Percentiles rank a stretch among this genome's conserved stretches.
phyloP scores from a whole-genome alignment of 2,113 vertebrate species.

The Chlamydotis undulata region DNA sequence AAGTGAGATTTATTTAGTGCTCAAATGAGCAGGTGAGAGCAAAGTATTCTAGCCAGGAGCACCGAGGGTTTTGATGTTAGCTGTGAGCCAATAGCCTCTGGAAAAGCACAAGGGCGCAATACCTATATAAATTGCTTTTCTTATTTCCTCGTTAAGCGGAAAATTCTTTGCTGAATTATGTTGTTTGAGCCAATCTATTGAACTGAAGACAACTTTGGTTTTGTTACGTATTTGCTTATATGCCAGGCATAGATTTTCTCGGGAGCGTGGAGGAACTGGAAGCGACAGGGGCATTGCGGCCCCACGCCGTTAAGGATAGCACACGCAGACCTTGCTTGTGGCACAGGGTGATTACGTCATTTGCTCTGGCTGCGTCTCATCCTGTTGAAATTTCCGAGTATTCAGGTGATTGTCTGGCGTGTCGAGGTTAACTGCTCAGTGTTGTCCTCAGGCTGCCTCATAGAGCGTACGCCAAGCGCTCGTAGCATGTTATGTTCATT shows the following conservation, averaged over 20 bases:
- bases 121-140: not conserved
- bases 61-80: conserved; percentile 44
- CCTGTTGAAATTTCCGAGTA: not conserved
- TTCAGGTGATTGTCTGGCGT: not conserved
- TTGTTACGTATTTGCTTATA: not conserved
- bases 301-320: not conserved
- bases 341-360: not conserved
- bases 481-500: fast-evolving
- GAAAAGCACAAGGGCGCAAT: not conserved
- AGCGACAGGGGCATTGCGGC: too few species aligned
- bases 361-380: not conserved
- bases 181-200: not conserved
- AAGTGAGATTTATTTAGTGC: conserved; percentile 58
- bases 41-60: conserved; percentile 61
- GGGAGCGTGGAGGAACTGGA: not conserved
- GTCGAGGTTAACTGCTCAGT: not conserved
- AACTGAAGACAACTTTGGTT: not conserved
- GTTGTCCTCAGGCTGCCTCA: not conserved
- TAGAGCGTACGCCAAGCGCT: not conserved
- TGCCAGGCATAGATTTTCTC: not conserved
- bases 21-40: conserved; percentile 39
- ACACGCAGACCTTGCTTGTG: fast-evolving
- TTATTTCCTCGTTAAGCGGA: not conserved
- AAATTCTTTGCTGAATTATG: not conserved
- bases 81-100: conserved; percentile 1